Evolutionary conservation across 2,797 vertebrate genomes (phyloP).

Genomic region (Phoxinus dragarum): DNA sequence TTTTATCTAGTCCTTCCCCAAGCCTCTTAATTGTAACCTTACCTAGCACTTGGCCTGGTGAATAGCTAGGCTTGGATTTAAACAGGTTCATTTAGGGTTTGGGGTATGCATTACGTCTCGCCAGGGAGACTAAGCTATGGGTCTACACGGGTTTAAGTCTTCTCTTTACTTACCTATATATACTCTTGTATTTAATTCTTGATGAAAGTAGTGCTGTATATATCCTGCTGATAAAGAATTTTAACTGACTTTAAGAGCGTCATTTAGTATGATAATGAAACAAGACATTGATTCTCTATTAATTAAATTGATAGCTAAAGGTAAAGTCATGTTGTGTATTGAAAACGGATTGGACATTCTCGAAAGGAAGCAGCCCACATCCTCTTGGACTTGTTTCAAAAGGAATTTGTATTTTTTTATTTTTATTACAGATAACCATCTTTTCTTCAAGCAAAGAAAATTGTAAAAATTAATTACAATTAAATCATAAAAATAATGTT

Average conservation of each 20-base stretch:
- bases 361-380: neutral
- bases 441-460: neutral
- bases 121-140: neutral
- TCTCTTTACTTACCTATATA: neutral
- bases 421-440: neutral
- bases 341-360: neutral
- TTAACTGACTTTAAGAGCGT: neutral
- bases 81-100: constrained; percentile 59
- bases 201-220: neutral
- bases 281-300: neutral
- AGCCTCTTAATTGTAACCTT: constrained; percentile 54
- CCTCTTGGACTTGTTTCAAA: constrained; percentile 3
- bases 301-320: neutral
- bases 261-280: neutral
- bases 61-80: constrained; percentile 54
- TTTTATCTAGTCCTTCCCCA: constrained; percentile 42
- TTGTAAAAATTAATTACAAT: neutral
- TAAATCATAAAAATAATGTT: neutral
- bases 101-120: constrained; percentile 39
- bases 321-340: neutral
- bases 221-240: neutral
- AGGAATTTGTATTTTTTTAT: neutral
- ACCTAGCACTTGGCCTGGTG: constrained; percentile 40
- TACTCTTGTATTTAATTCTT: neutral
- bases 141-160: neutral